Base-by-base conservation (phyloP, 2,113 vertebrate species). In the Eurystomus gularis region DNA sequence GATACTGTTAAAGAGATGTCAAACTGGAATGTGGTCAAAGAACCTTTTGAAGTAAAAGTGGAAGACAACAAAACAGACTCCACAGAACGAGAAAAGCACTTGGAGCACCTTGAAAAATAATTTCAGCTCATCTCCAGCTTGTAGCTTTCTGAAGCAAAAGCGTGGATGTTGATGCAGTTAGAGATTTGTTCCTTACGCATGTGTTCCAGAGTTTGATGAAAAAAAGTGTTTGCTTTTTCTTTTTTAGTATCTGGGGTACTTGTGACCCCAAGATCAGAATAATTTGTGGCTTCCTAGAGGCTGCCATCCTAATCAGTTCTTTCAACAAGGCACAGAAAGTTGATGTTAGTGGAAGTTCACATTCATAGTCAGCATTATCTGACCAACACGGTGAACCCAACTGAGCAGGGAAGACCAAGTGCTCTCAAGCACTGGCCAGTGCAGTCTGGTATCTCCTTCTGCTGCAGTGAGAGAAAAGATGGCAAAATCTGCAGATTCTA, bases 1-100 rank as follows among this genome's bases (percentile, higher is more conserved):
- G 29, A 31, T 65, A 29, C 44, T 87, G 85, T 82, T 69, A 84
- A 61, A 92, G 69, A 66, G 71, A 26, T 62, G 79, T 77, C 70
- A 79, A 16, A 73, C 33, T 35, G 39, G 66, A 72, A 25, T 23
- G 26, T 37, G 73, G 77, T 65, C 66, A 57, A 92, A 94, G 9
- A 83, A 48, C 18, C 76, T 81, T 89, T 88, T 88, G 82, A 95
- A 28, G 31, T 72, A 61, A 60, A 89, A 94, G 82, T 23, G 5
- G 52, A 9, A 82, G 57, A 69, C 55, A 46, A 78, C 81, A 92
- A 91, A 94, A 85, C 54, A 71, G 35, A 28, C 44, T 60, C 35
- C 19, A 39, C 19, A 42, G 35, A 33, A 26, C 23, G 20, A 58
- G 58, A 49, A 65, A 86, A 92, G 60, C 82, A 58, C 52, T 90